These are phyloP conservation scores for Rhinopomastus cyanomelas DNA, from an alignment of 2,113 vertebrate genomes.

Conservation along the genomic window DNA sequence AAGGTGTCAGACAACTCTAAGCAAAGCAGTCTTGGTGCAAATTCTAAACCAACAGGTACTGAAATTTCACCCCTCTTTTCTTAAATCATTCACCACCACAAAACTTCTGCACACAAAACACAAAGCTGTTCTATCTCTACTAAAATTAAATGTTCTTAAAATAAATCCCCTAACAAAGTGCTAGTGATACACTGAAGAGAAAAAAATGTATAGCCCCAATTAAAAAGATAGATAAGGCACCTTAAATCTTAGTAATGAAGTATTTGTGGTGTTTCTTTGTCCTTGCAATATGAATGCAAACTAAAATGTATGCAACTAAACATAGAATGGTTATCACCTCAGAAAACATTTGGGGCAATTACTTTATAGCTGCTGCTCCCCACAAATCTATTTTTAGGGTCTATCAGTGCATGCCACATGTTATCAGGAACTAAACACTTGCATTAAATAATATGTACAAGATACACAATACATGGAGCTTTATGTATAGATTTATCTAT, in stretches of 20 bases:
- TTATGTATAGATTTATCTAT: constrained; percentile 1
- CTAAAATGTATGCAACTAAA: not conserved
- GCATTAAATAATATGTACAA: constrained; percentile 7
- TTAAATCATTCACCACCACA: constrained; percentile 19
- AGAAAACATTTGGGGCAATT: constrained; percentile 36
- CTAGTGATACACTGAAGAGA: constrained; percentile 9
- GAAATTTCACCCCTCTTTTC: not conserved
- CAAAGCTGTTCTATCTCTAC: not conserved
- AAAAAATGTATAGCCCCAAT: constrained; percentile 4
- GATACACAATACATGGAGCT: not conserved
- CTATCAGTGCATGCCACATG: constrained; percentile 24
- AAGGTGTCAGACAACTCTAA: constrained; percentile 28
- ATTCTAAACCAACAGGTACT: not conserved
- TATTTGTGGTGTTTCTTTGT: not conserved
- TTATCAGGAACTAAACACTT: constrained; percentile 27
- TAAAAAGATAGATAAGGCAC: constrained; percentile 59
- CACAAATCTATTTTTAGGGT: constrained; percentile 27
- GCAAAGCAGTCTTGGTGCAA: constrained; percentile 26
- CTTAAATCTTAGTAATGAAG: constrained; percentile 22
- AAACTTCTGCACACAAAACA: not conserved
- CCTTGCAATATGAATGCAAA: not conserved
- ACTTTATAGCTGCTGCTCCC: constrained; percentile 25
- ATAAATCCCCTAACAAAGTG: constrained; percentile 5
- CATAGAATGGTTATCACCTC: not conserved
- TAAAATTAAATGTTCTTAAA: not conserved